Evolutionary conservation across 2,797 vertebrate species (phyloP), one percentile per base, ranked within the genome.

Genomic region (Cottoperca gobio): DNA sequence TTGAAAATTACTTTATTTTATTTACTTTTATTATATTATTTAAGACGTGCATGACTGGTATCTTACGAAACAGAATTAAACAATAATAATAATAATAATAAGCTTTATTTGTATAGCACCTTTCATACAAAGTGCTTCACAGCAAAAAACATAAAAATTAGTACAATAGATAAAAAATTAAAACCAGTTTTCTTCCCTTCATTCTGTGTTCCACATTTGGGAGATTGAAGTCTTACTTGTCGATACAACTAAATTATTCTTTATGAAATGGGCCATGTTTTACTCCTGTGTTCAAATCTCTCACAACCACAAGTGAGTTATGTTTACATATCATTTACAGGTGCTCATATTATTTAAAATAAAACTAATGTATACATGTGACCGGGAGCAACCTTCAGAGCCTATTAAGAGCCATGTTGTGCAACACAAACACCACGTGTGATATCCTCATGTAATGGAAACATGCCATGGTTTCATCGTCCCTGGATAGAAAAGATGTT

Each of bases 391-490:
- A 40, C 60, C 40, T 61, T 63, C 9, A 45, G 23, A 78, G 48
- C 53, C 50, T 39, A 59, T 81, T 72, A n/a, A 67, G n/a, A 81
- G 54, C 9, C 21, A 21, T 5, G 31, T 59, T n/a, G 17, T 62
- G 42, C 14, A 60, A 64, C 17, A 70, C 70, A 83, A 90, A 82
- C 81, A 78, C 73, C 75, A 54, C 69, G 40, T 16, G 75, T 76
- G 59, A 45, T 58, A 57, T 42, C 75, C 9, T 35, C 24, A 42
- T 71, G 83, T 66, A 72, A 71, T 89, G 87, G 87, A 89, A 93
- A 89, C 69, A 50, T 59, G 49, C 66, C 75, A 86, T 86, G 88
- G 89, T 89, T 84, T 79, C 80, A 76, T 21, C 61, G 73, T 89
- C 83, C 76, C 89, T 54, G 21, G 77, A 28, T 48, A 72, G 8